Percentiles rank a stretch among this genome's conserved stretches.
Evolutionary conservation across 2,888 invertebrate genomes (phyloP).

Genomic region (Drosophila recens): DNA sequence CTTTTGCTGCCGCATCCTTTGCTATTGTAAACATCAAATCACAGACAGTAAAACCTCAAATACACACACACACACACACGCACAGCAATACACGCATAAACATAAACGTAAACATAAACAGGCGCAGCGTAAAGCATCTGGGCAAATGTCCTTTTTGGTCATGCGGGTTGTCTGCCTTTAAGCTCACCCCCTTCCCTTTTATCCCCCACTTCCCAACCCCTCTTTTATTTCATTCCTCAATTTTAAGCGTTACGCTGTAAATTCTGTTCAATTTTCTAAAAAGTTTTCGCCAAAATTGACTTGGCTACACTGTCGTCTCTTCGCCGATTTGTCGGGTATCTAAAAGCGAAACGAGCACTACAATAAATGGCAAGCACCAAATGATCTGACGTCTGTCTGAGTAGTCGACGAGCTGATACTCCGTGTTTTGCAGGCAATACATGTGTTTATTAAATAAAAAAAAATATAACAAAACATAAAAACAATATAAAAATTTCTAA

Average conservation of each 20-base stretch:
- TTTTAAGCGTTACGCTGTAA: conserved; percentile 61
- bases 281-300: conserved; percentile 66
- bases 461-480: no score
- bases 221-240: conserved; percentile 32
- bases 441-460: no score
- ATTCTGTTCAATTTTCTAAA: conserved; percentile 76
- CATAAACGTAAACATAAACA: conserved; percentile 77
- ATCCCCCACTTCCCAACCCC: neutral
- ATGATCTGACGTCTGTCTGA: neutral
- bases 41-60: conserved; percentile 73
- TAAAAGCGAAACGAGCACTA: conserved; percentile 25
- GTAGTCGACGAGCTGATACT: neutral
- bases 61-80: conserved; percentile 13
- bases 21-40: conserved; percentile 79
- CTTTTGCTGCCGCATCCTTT: conserved; percentile 67
- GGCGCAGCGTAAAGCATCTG: conserved; percentile 57
- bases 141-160: conserved; percentile 70
- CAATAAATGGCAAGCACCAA: conserved; percentile 49
- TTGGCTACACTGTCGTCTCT: conserved; percentile 19
- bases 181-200: conserved; percentile 9
- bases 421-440: neutral
- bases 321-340: conserved; percentile 6
- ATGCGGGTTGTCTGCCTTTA: conserved; percentile 49
- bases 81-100: conserved; percentile 51
- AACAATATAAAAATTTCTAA: no score